These are phyloP conservation scores for Sterna hirundo DNA, from an alignment of 2,113 vertebrate species.

Conservation along the genomic window DNA sequence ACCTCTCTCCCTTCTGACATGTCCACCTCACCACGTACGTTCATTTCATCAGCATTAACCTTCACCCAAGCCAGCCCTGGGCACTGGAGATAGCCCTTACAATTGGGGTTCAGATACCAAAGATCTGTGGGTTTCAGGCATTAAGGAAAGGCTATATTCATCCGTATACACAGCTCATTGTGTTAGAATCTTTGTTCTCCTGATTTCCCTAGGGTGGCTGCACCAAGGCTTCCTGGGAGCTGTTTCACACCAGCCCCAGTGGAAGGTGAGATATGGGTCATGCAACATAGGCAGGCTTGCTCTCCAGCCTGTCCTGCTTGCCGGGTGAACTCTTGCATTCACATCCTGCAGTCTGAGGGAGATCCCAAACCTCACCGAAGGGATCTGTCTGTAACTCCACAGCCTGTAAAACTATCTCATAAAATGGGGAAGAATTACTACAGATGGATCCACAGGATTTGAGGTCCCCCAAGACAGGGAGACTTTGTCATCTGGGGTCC, in stretches of 20 bases:
- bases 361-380: neutral
- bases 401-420: neutral
- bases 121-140: neutral
- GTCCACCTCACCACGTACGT: neutral
- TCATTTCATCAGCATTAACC: neutral
- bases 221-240: neutral
- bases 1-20: neutral
- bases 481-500: neutral
- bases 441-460: neutral
- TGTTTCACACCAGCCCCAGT: neutral
- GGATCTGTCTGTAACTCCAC: neutral
- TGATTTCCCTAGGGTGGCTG: neutral
- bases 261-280: neutral
- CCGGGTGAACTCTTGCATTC: neutral
- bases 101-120: neutral
- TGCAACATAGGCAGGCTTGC: neutral
- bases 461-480: fast-evolving
- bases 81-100: neutral
- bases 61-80: neutral
- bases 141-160: neutral
- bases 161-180: neutral
- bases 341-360: neutral
- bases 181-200: too few relatives aligned
- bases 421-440: neutral
- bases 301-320: neutral